These are phyloP conservation scores for Plutomurus gul DNA, from an alignment of 1,140 invertebrate genomes.

Conservation along the genomic window DNA sequence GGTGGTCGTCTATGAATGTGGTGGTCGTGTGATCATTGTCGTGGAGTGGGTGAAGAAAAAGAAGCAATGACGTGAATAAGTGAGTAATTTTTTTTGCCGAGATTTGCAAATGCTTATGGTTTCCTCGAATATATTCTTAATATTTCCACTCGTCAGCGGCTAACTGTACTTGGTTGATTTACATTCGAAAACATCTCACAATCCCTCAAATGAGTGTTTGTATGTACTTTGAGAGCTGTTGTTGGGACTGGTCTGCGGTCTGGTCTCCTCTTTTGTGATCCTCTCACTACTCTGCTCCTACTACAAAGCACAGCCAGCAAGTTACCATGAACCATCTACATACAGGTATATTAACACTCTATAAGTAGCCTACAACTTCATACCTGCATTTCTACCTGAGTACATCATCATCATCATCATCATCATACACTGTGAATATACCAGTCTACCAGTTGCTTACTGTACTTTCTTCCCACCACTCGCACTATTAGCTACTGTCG, in stretches of 20 bases:
- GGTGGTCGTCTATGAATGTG: too few species aligned
- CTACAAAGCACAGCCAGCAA: neutral
- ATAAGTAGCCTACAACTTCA: too few species aligned
- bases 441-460: too few species aligned
- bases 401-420: too few species aligned
- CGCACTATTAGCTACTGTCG: too few species aligned
- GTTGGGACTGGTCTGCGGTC: neutral
- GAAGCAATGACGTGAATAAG: too few species aligned
- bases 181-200: neutral
- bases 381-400: too few species aligned
- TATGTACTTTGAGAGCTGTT: neutral
- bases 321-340: conserved; percentile 13
- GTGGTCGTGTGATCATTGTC: too few species aligned
- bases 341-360: neutral
- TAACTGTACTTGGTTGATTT: conserved; percentile 27
- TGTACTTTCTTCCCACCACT: too few species aligned
- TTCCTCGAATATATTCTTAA: neutral
- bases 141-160: conserved; percentile 15
- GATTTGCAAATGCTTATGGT: conserved; percentile 9
- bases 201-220: neutral
- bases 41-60: too few species aligned
- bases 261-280: neutral
- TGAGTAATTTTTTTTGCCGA: too few species aligned
- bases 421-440: too few species aligned
- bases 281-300: neutral